A percentile compares a stretch with the other conserved stretches of the same genome.
Evolutionary conservation across 2,113 vertebrate species (phyloP).

Genomic region (Odocoileus hemionus): DNA sequence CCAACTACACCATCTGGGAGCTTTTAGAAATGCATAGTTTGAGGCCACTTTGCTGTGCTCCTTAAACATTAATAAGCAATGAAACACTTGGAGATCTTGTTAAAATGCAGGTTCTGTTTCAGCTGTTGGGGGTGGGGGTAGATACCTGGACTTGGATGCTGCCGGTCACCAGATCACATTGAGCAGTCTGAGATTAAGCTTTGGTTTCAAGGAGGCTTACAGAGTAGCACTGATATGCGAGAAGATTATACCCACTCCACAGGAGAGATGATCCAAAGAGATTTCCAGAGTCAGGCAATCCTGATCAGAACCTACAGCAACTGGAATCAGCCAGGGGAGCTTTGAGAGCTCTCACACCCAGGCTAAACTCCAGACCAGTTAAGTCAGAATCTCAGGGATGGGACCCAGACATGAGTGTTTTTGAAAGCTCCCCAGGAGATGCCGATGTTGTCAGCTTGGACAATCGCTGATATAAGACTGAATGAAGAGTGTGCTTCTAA

Average conservation of each 20-base stretch:
- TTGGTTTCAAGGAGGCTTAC: background rate
- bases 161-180: background rate
- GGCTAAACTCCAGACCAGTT: background rate
- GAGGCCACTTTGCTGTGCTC: background rate
- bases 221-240: background rate
- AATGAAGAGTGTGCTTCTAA: background rate
- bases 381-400: background rate
- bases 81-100: background rate
- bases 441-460: background rate
- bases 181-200: background rate
- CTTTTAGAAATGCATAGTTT: background rate
- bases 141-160: background rate
- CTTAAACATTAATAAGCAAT: background rate
- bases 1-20: background rate
- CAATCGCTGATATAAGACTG: background rate
- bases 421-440: background rate
- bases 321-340: background rate
- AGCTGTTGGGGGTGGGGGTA: background rate
- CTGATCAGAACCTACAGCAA: background rate
- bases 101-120: conserved; percentile 2
- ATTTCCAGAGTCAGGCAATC: background rate
- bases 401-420: background rate
- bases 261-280: background rate
- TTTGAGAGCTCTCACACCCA: background rate
- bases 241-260: background rate